Conservation (phyloP, 2,888 invertebrate species). For the Eudemis profundana region DNA sequence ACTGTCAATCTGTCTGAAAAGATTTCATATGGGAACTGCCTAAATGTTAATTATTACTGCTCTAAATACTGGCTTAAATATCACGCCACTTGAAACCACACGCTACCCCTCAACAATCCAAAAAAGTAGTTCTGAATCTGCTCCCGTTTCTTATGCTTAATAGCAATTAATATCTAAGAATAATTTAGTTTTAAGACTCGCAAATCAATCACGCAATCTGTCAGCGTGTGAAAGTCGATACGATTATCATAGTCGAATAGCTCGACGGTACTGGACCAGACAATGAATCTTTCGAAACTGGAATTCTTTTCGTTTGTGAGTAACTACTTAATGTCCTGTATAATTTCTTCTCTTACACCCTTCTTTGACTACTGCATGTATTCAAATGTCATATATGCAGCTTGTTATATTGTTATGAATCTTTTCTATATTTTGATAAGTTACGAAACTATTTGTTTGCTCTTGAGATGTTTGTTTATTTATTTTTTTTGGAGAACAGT, state of each 20-base stretch:
- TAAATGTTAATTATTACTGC: too few relatives aligned
- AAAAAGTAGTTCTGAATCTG: not conserved
- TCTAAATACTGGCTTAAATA: not conserved
- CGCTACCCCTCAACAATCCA: not conserved
- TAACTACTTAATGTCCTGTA: conserved; percentile 26
- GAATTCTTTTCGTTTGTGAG: conserved; percentile 24
- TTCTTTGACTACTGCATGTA: too few relatives aligned
- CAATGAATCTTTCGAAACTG: conserved; percentile 30
- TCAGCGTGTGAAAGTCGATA: conserved; percentile 39
- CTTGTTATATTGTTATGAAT: too few relatives aligned
- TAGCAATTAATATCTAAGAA: not conserved
- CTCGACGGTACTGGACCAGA: conserved; percentile 36
- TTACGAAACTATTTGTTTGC: not conserved
- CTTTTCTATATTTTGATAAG: not conserved
- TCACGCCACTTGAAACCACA: not conserved
- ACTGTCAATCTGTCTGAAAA: too few relatives aligned
- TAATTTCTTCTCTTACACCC: conserved; percentile 29
- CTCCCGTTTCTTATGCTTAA: not conserved
- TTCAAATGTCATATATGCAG: too few relatives aligned
- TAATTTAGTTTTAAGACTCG: not conserved
- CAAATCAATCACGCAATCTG: conserved; percentile 31
- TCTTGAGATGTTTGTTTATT: conserved; percentile 3
- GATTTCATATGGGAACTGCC: too few relatives aligned
- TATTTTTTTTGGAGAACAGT: too few relatives aligned
- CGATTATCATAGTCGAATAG: conserved; percentile 41